Evolutionary conservation across 2,888 invertebrate species (phyloP).

Genomic region (Amaurobius ferox): DNA sequence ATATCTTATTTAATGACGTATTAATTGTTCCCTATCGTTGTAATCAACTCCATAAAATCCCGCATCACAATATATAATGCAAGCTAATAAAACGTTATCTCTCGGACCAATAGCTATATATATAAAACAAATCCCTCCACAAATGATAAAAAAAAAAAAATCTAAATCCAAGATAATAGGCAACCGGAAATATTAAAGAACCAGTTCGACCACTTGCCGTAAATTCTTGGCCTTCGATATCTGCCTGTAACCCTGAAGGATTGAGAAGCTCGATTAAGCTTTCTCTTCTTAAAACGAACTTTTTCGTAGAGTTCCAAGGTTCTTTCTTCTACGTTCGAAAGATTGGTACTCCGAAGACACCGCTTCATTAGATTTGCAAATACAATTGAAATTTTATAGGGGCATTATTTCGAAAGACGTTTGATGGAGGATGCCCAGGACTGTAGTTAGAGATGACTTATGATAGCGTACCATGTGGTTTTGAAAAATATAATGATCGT

Average conservation of each 20-base stretch:
- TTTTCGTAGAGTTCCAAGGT: constrained; percentile 39
- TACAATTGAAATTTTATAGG: constrained; percentile 32
- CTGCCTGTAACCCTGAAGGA: constrained; percentile 56
- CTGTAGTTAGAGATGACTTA: neutral
- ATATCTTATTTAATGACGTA: constrained; percentile 2
- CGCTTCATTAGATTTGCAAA: constrained; percentile 42
- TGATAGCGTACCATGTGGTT: constrained; percentile 1
- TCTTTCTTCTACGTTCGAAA: neutral
- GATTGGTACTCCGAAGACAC: neutral
- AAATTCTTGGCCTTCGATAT: constrained; percentile 68
- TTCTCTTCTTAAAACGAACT: constrained; percentile 44
- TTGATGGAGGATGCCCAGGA: neutral
- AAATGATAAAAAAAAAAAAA: constrained; percentile 23
- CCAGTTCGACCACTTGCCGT: constrained; percentile 64
- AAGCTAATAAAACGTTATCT: constrained; percentile 24
- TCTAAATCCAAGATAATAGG: constrained; percentile 47
- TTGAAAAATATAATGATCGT: neutral
- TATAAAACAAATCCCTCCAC: constrained; percentile 20
- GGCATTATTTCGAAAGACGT: neutral
- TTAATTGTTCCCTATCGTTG: constrained; percentile 1
- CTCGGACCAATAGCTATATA: neutral
- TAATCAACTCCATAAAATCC: constrained; percentile 23
- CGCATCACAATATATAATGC: constrained; percentile 26
- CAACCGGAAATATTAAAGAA: constrained; percentile 67
- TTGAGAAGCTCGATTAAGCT: constrained; percentile 22